Evolutionary conservation across 1,140 invertebrate species (phyloP), one percentile per base, ranked within the genome.

Genomic region (Drosophila pruinosa): DNA sequence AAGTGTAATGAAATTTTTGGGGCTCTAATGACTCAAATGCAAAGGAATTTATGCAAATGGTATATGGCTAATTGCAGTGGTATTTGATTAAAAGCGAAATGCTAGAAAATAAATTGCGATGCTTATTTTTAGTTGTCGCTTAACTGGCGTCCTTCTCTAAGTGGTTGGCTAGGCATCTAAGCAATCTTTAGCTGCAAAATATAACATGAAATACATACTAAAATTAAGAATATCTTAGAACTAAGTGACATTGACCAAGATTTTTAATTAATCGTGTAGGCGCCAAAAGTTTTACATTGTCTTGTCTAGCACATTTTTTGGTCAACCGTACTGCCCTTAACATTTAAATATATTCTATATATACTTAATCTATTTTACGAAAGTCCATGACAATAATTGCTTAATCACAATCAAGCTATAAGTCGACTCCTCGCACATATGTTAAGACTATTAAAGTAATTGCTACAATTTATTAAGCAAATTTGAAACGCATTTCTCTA

Each of bases 1-100:
- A 70, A 65, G 74, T 88, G 70, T 86, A 88, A 86, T 86, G 74
- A 86, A 88, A 88, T 81, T 88, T 85, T 52, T 81, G 19, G 53
- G 21, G 22, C 63, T 67, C 70, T 86, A 86, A 86, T 81, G 81
- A 86, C 78, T 73, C 41, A 78, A 86, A 88, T 81, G 81, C 81
- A 72, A 17, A 77, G 81, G 81, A 86, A 86, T 86, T 86, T 71
- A 54, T 81, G 54, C 45, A 71, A 65, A 65, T 57, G 52, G 43
- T 56, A 36, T 45, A 69, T 34, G 58, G 69, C 82, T 78, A 86
- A 86, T 86, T 88, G 81, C 74, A 72, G 69, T 62, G 58, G 14
- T 72, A 75, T 85, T 83, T 79, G 57, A 78, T 79, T 54, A 78
- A 75, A 62, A 45, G 53, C 70, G 6, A 72, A 63, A 58, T 57